phyloP scores from a whole-genome alignment of 2,113 vertebrate species.

The Hystrix brachyura region DNA sequence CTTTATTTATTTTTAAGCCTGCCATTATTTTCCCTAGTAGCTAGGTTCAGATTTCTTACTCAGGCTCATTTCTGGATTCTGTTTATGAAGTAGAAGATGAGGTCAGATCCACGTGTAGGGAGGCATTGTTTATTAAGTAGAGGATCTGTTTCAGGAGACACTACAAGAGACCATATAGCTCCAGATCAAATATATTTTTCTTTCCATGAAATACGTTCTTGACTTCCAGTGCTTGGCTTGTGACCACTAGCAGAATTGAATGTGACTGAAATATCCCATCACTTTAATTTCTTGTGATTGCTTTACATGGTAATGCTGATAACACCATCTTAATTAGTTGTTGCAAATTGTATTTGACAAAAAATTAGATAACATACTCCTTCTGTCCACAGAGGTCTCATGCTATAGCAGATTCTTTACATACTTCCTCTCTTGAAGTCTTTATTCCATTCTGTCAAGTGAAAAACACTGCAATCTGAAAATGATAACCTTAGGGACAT shows the following conservation, averaged over 20 bases:
- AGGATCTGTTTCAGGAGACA: neutral
- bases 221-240: neutral
- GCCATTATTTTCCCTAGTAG: constrained; percentile 52
- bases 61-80: constrained; percentile 33
- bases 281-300: constrained; percentile 57
- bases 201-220: constrained; percentile 19
- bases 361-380: constrained; percentile 5
- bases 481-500: neutral
- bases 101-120: constrained; percentile 16
- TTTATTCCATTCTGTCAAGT: neutral
- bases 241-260: neutral
- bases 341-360: constrained; percentile 51
- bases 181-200: constrained; percentile 34
- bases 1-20: constrained; percentile 67
- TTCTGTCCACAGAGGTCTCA: neutral
- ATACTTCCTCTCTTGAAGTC: neutral
- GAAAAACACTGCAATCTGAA: neutral
- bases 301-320: constrained; percentile 48
- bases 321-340: constrained; percentile 59
- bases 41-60: neutral
- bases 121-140: constrained; percentile 51
- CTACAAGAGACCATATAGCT: neutral
- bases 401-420: neutral
- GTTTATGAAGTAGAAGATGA: constrained; percentile 13
- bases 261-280: constrained; percentile 24